A percentile compares a stretch with the other conserved stretches of the same genome.
Conservation (phyloP, 2,797 vertebrate species). For the Syngnathus acus region DNA sequence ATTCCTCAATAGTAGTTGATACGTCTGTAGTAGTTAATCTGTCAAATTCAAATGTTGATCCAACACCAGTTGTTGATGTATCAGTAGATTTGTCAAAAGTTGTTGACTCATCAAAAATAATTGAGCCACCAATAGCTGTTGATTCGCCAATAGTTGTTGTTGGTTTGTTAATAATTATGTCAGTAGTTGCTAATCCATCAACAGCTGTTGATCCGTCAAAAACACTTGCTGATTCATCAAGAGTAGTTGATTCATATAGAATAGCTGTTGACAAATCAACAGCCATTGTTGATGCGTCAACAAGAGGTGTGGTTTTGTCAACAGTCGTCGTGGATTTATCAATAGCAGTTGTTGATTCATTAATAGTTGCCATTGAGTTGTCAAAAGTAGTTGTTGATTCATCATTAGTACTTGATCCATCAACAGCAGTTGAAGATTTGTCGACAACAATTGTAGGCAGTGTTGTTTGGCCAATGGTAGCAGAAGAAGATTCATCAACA, state of each 20-base stretch:
- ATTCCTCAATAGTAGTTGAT: background rate
- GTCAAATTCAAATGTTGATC: background rate
- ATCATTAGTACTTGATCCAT: background rate
- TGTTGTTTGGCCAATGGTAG: background rate
- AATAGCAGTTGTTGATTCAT: background rate
- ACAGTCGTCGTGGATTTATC: background rate
- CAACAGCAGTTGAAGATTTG: background rate
- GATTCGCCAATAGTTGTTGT: background rate
- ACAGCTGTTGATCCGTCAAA: too few relatives aligned
- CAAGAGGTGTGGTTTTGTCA: background rate
- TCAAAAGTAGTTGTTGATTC: background rate
- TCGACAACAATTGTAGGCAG: background rate
- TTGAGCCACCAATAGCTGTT: background rate
- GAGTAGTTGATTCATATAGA: too few relatives aligned
- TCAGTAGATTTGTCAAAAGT: background rate
- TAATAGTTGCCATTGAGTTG: background rate
- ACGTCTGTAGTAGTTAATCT: background rate
- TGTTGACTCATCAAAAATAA: background rate
- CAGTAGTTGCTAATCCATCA: too few relatives aligned
- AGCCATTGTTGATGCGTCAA: background rate
- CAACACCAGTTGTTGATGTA: too few relatives aligned
- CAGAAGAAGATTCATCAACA: background rate
- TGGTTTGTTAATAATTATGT: too few relatives aligned
- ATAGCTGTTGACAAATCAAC: background rate
- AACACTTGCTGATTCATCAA: too few relatives aligned